Evolutionary conservation across 2,797 vertebrate species (phyloP).

Genomic region (Rachycentron canadum): DNA sequence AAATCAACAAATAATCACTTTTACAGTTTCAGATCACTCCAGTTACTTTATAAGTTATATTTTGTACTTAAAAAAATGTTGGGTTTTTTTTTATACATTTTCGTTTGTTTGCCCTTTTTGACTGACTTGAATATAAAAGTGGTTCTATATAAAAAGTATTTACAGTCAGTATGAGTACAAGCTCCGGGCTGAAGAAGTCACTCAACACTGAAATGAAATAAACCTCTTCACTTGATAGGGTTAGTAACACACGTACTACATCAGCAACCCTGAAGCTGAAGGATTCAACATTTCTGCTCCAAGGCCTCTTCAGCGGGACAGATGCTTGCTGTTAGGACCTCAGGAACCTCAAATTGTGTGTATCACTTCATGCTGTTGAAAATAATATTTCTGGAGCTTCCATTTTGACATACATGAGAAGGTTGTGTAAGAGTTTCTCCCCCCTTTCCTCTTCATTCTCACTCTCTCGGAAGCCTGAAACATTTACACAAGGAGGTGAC

Average conservation of each 20-base stretch:
- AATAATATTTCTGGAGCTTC: neutral
- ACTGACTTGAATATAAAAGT: neutral
- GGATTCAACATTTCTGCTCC: slow-evolving; percentile 12
- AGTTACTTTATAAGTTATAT: neutral
- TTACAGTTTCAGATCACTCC: slow-evolving; percentile 2
- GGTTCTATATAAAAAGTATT: neutral
- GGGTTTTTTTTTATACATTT: neutral
- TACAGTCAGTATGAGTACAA: neutral
- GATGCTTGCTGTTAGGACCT: neutral
- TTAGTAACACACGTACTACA: slow-evolving; percentile 9
- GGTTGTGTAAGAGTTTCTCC: neutral
- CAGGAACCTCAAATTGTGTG: neutral
- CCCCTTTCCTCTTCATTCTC: slow-evolving; percentile 1
- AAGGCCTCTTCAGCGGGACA: neutral
- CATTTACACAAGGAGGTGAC: neutral
- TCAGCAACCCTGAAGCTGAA: slow-evolving; percentile 30
- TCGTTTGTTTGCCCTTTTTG: neutral
- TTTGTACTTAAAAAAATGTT: neutral
- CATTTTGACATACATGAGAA: neutral
- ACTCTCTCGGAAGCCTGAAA: slow-evolving; percentile 13
- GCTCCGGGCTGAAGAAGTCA: slow-evolving; percentile 4
- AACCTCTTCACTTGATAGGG: slow-evolving; percentile 7
- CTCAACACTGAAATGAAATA: slow-evolving; percentile 4
- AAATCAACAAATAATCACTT: slow-evolving; percentile 15
- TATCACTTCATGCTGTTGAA: neutral